Evolutionary conservation across 2,797 vertebrate species (phyloP).

Genomic region (Petrocephalus schoutedeni): DNA sequence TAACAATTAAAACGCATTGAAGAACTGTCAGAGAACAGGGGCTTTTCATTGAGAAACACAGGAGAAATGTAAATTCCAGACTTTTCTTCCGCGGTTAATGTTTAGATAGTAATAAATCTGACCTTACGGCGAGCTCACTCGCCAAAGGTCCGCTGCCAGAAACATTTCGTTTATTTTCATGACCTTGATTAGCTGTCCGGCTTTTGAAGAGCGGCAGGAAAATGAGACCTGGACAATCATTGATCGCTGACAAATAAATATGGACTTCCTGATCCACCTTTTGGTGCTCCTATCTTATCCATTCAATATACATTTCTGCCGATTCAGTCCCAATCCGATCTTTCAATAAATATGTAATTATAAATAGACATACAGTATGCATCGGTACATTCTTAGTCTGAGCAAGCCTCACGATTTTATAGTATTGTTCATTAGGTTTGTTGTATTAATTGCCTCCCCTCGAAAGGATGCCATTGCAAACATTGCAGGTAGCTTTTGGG

Average conservation of each 20-base stretch:
- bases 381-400: background rate
- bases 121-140: constrained; percentile 23
- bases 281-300: background rate
- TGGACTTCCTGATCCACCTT: background rate
- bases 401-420: background rate
- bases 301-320: background rate
- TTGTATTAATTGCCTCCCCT: background rate
- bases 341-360: background rate
- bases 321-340: background rate
- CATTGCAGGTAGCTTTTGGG: background rate
- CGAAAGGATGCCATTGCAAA: background rate
- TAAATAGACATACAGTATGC: background rate
- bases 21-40: constrained; percentile 33
- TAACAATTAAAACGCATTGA: constrained; percentile 34
- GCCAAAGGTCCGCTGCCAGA: constrained; percentile 14
- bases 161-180: constrained; percentile 26
- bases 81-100: constrained; percentile 31
- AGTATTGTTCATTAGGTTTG: background rate
- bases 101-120: constrained; percentile 35
- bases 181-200: constrained; percentile 17
- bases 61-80: constrained; percentile 31
- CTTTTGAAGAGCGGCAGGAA: background rate
- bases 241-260: background rate
- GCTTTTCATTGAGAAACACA: constrained; percentile 32
- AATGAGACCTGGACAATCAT: background rate